Conservation (phyloP, 2,797 vertebrate species). For the Pelochelys cantorii region DNA sequence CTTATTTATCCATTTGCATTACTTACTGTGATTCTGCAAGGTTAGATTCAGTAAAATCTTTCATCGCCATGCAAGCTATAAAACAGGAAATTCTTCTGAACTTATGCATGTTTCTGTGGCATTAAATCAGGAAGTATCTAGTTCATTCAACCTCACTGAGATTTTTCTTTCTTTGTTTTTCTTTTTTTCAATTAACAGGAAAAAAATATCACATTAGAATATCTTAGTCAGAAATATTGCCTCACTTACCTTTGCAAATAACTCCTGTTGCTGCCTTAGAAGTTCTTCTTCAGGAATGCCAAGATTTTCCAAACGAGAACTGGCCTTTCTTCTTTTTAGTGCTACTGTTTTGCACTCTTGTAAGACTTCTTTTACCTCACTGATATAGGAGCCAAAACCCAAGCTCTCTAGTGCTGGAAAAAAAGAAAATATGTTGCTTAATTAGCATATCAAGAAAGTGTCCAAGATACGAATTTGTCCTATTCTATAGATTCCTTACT, state of each 20-base stretch:
- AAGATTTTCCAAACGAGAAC: conserved; percentile 96
- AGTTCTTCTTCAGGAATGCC: conserved; percentile 99
- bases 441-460: background rate
- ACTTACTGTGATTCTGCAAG: background rate
- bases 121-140: background rate
- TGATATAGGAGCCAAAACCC: conserved; percentile 97
- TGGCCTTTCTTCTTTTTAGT: conserved; percentile 98
- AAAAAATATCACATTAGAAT: background rate
- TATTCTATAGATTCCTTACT: background rate
- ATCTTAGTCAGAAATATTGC: background rate
- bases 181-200: background rate
- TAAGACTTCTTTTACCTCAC: conserved; percentile 98
- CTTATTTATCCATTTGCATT: background rate
- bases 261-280: conserved; percentile 95
- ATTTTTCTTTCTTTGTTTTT: background rate
- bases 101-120: background rate
- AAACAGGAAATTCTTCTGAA: background rate
- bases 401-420: conserved; percentile 95
- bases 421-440: conserved; percentile 2
- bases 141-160: conserved; percentile 9
- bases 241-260: conserved; percentile 95
- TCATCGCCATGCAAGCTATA: background rate
- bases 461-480: background rate
- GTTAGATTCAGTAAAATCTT: background rate
- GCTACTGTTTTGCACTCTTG: conserved; percentile 99